Evolutionary conservation across 2,797 vertebrate species (phyloP), one percentile per base, ranked within the genome.

Genomic region (Hydrolagus colliei): DNA sequence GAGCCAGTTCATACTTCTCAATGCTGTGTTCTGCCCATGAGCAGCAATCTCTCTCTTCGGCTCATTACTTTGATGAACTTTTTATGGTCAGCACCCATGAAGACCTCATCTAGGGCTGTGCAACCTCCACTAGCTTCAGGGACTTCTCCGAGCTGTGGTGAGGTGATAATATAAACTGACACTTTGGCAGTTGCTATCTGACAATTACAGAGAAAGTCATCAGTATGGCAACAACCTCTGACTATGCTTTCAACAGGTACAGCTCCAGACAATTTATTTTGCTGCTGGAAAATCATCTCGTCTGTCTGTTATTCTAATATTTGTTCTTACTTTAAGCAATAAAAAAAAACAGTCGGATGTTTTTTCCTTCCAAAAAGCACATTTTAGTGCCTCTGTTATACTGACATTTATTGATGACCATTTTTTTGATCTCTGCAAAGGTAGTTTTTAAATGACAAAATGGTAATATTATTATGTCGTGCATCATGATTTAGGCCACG

Each of bases 51-150:
- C 91, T 91, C 91, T 91, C 90, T 88, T 90, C 93, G 96, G 94
- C 96, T 97, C 97, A 97, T 97, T 98, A 96, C 96, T 94, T 93
- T 97, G 96, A 98, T 98, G 97, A 96, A 96, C 94, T 96, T 97
- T 97, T 98, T 96, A 98, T 96, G 98, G 97, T 97, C 97, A 97
- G 96, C 96, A 96, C 96, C 95, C 95, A 96, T 93, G 91, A 97
- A 97, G 95, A 95, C 94, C 94, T 97, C 96, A 96, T 98, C 95
- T 91, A 93, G 92, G 93, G 92, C 93, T 92, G 89, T 86, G 88
- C 90, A 90, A 92, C 89, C 89, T 91, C 90, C 93, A 90, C 91
- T 87, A 85, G 93, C 93, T 94, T 93, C 90, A 88, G 91, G 94
- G 93, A 93, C 91, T 87, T 90, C 92, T 93, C 91, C 88, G 90